Evolutionary conservation across 1,140 invertebrate genomes (phyloP).

Genomic region (Lerema accius): DNA sequence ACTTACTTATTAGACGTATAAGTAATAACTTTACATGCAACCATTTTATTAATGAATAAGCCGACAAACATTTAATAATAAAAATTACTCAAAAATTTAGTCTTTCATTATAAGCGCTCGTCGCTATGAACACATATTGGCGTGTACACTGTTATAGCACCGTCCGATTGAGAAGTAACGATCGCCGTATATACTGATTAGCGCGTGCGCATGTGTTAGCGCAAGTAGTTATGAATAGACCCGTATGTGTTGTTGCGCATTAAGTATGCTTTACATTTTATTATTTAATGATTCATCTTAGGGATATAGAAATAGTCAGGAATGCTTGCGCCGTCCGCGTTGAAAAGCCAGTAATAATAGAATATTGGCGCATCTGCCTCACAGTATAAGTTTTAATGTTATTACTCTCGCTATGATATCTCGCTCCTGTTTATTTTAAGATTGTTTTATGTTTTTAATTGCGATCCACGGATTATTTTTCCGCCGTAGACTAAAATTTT

Average conservation of each 20-base stretch:
- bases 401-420: conserved; percentile 75
- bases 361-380: conserved; percentile 81
- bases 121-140: conserved; percentile 4
- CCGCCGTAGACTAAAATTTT: conserved; percentile 66
- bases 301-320: conserved; percentile 81
- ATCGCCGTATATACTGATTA: conserved; percentile 76
- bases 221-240: conserved; percentile 64
- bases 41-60: too few relatives aligned
- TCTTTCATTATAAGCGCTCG: too few relatives aligned
- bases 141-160: background rate
- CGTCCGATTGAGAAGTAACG: conserved; percentile 75
- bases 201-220: conserved; percentile 63
- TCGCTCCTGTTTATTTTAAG: conserved; percentile 74
- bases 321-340: conserved; percentile 76
- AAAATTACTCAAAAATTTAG: too few relatives aligned
- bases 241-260: conserved; percentile 72
- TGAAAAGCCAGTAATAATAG: conserved; percentile 82
- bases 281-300: conserved; percentile 83
- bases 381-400: conserved; percentile 80
- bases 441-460: conserved; percentile 81
- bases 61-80: too few relatives aligned
- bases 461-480: conserved; percentile 74
- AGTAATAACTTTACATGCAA: too few relatives aligned
- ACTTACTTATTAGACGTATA: too few relatives aligned
- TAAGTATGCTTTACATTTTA: conserved; percentile 82